Evolutionary conservation across 2,888 invertebrate species (phyloP).

Genomic region (Pheosia tremula): DNA sequence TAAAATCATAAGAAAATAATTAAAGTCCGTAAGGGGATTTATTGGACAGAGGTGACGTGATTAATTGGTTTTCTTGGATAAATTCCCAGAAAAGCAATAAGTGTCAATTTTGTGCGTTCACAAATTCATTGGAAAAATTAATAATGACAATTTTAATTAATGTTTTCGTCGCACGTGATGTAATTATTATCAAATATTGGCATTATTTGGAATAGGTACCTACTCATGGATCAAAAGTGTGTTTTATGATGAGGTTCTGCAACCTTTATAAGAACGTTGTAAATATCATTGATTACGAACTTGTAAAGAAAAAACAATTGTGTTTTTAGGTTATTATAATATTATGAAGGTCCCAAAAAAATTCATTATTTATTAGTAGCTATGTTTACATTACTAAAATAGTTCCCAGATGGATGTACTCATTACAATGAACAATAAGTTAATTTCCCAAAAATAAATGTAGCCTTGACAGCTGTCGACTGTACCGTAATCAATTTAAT

Average conservation of each 20-base stretch:
- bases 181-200: conserved; percentile 1
- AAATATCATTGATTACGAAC: too few relatives aligned
- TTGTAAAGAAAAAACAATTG: too few relatives aligned
- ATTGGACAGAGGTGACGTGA: conserved; percentile 81
- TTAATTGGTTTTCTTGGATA: conserved; percentile 79
- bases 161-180: conserved; percentile 29
- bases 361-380: too few relatives aligned
- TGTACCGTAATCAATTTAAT: conserved; percentile 18
- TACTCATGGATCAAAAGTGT: too few relatives aligned
- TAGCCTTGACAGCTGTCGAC: not conserved
- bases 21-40: conserved; percentile 83
- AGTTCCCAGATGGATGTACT: too few relatives aligned
- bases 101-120: conserved; percentile 79
- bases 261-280: too few relatives aligned
- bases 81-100: conserved; percentile 77
- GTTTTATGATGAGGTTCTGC: too few relatives aligned
- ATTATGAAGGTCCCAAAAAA: too few relatives aligned
- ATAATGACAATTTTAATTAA: conserved; percentile 67
- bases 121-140: conserved; percentile 67
- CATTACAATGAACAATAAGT: too few relatives aligned
- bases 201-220: not conserved
- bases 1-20: conserved; percentile 85
- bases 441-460: too few relatives aligned
- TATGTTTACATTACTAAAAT: too few relatives aligned
- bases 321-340: too few relatives aligned